Base-by-base conservation (phyloP, 2,888 invertebrate genomes). In the Geophilus truncorum region DNA sequence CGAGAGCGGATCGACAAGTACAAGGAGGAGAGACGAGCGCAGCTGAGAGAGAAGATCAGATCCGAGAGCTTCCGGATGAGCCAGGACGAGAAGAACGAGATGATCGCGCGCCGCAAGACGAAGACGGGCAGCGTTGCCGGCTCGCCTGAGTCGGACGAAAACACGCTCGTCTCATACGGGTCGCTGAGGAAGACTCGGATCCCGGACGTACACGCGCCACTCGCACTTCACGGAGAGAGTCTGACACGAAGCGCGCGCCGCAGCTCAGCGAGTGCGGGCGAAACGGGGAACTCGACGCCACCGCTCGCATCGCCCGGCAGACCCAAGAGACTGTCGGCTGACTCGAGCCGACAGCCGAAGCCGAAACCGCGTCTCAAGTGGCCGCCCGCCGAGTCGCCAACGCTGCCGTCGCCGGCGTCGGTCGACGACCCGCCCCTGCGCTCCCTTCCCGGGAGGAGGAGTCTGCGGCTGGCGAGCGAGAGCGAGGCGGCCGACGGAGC, bases 1-100 rank as follows among this genome's bases (percentile, higher is more conserved):
- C 89, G 95, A 77, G 95, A 95, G 85, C 88, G 95, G 76, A 94
- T 96, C 83, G 95, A 96, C 87, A 93, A 93, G 86, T 96, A 95
- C 86, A 96, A 96, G 88, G 94, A 95, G 85, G 95, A 96, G 85
- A 89, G 95, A n/a, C 89, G 96, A 79, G 92, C 92, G 84, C 93
- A 94, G 85, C 87, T 95, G 15, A 90, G 94, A 76, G 94, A 95
- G 85, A 95, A 94, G 86, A 95, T 94, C 86, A 92, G 93, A 82
- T 92, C 93, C 7, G 87, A 87, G 81, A 86, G 86, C 82, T 86
- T 87, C 82, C 84, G 85, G 75, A 84, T 84, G 36, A 86, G 87
- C 80, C 85, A 86, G 81, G 86, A 86, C 0, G 94, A 94, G 79
- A 92, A 94, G 10, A 78, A 80, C 77, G 82, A 82, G 34, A 78